Base-by-base conservation (phyloP, 2,797 vertebrate species). In the Margarornis squamiger region DNA sequence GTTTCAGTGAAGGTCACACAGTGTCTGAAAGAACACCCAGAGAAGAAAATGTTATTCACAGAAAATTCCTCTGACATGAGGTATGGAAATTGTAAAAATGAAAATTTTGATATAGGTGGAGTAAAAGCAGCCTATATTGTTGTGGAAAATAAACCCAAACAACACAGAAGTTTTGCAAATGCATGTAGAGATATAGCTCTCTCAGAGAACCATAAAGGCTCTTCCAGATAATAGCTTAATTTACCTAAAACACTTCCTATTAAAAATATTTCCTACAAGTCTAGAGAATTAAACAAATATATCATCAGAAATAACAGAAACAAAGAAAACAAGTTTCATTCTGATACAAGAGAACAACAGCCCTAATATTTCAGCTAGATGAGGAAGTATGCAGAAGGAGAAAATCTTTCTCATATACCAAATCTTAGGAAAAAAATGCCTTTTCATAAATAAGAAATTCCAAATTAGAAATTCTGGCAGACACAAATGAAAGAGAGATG, bases 71-170 rank as follows among this genome's bases (percentile, higher is more conserved):
- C 48, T 55, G 14, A 26, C 72, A 75, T 61, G n/a, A 54, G 29
- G 48, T 14, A 7, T 18, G 13, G 29, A 71, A 90, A 30, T 36
- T 7, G 4, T 49, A 63, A 12, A 80, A 54, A 57, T 32, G 2
- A 45, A 63, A 29, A 39, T 39, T 72, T 70, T 76, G 17, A 10
- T 36, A 12, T 7, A 62, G 5, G 3, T 45, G 18, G 48, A 84
- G 34, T 45, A 45, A 68, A 71, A 78, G 0, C 3, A 49, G 13
- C 1, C 9, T 32, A 9, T 2, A 3, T 48, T 65, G 0, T 54
- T 48, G 16, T 36, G 19, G 45, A 22, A 11, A 36, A 39, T 34
- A 51, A 76, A 57, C 6, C 14, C 20, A 38, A 12, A 63, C 4
- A 74, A 29, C 6, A 39, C 3, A 34, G 24, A 21, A 58, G 12